Conservation (phyloP, 2,797 vertebrate genomes). For the Sarcoramphus papa region DNA sequence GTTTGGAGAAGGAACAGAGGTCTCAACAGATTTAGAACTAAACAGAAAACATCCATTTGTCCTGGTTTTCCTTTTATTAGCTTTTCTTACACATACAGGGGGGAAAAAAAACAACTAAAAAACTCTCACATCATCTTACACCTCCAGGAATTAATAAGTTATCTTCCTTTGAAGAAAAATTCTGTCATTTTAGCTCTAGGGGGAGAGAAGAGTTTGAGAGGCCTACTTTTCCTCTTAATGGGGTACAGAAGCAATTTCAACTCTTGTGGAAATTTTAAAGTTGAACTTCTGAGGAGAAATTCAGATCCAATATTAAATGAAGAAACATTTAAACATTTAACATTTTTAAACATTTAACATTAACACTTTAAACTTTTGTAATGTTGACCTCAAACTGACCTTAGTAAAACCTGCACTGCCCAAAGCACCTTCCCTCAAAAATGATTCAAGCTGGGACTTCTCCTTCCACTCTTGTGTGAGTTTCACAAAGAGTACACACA, state of each 20-base stretch:
- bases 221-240: not conserved
- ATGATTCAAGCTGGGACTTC: not conserved
- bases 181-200: not conserved
- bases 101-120: not conserved
- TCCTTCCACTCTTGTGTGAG: not conserved
- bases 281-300: constrained; percentile 15
- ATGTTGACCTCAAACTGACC: not conserved
- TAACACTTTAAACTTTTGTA: not conserved
- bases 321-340: not conserved
- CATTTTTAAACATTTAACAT: not conserved
- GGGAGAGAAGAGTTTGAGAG: not conserved
- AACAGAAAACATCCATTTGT: not conserved
- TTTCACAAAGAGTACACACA: not conserved
- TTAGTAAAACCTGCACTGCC: not conserved
- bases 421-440: not conserved
- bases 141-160: not conserved
- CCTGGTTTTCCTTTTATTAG: not conserved
- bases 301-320: not conserved
- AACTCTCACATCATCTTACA: not conserved
- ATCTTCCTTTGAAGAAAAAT: not conserved
- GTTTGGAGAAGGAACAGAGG: not conserved
- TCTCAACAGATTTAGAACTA: not conserved
- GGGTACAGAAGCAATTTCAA: not conserved
- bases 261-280: not conserved
- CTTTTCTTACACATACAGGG: not conserved